Base-by-base conservation (phyloP, 2,888 invertebrate species). In the Arrhopalites spinosus region DNA sequence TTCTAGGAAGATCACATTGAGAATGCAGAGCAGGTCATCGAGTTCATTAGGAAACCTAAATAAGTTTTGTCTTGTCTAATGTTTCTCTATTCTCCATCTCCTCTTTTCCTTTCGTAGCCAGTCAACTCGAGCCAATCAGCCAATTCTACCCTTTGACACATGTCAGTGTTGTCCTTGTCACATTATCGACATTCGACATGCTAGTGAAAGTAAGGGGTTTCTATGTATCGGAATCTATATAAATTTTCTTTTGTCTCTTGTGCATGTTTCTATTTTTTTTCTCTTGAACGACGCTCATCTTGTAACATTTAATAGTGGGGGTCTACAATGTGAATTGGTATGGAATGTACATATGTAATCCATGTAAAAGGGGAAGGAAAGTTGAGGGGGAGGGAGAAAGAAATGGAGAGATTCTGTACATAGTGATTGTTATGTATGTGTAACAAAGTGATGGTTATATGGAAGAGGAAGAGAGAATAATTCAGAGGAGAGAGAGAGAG, bases 81-180 rank as follows among this genome's bases (percentile, higher is more conserved):
- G 5, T 36, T 11, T 36, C 36, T 11, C 36, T 36, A 3, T 36
- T 43, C 36, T 43, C 43, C 43, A n/a, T 43, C 66, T 66, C 2
- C 43, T 11, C 43, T 29, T 30, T 11, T 64, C 36, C 47, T 27
- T 27, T 59, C 7, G 20, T 25, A 27, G 20, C 59, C 59, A 27
- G 20, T 7, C 23, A 23, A 8, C 53, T n/a, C n/a, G 53, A 53
- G n/a, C 23, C 67, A 68, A 20, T 64, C 64, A 64, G 64, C 64
- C 27, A 64, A 30, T 67, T n/a, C 77, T 79, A 76, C 80, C 79
- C 78, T 78, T 74, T 79, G 81, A 81, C 80, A 81, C 79, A 79
- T 80, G 81, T 81, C 81, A 80, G 78, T 79, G 76, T 79, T 15
- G 17, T 53, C 30, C 23, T 56, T 64, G 36, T 78, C 59, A 36